Base-by-base conservation (phyloP, 2,113 vertebrate genomes). In the Gallinago undulata region DNA sequence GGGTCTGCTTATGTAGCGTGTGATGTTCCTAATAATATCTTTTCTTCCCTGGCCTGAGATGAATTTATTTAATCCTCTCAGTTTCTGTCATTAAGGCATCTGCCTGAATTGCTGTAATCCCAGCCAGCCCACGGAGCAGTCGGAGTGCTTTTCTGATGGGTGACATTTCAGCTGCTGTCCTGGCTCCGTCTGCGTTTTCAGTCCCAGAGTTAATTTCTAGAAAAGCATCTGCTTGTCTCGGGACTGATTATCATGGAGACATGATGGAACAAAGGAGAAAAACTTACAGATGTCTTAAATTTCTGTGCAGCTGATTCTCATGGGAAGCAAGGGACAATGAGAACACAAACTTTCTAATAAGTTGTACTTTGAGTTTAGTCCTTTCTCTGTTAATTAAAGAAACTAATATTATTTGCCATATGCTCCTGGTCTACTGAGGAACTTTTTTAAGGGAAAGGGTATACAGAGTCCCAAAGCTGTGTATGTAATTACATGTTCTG, bases 41-140 rank as follows among this genome's bases (percentile, higher is more conserved):
- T 72, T 60, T 84, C 69, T 87, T 79, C 43, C 78, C 69, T 91
- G 82, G 35, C 89, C 79, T 47, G 73, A 84, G 82, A 68, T 94
- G 63, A 92, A 93, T 96, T 73, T 79, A 59, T 95, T 92, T 96
- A 97, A 97, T 97, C 95, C 88, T 94, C 93, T 97, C 89, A 66
- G 85, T 5, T 56, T 75, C 51, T 82, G 77, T 72, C 75, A 84
- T 78, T 91, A 85, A 85, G 73, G 75, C 75, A 75, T 87, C 87
- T 96, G 91, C 69, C 89, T 86, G 67, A 69, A 51, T 30, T 67
- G 73, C 24, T n/a, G 31, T 93, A 83, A 95, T 93, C 81, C 92
- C 60, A 50, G 19, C 3, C 80, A 69, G 19, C 53, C 56, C 66
- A 2, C 2, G n/a, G 39, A 90, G 68, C 67, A 64, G 14, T 75